phyloP scores from a whole-genome alignment of 2,888 invertebrate genomes.

The Hirtodrosophila duncani region DNA sequence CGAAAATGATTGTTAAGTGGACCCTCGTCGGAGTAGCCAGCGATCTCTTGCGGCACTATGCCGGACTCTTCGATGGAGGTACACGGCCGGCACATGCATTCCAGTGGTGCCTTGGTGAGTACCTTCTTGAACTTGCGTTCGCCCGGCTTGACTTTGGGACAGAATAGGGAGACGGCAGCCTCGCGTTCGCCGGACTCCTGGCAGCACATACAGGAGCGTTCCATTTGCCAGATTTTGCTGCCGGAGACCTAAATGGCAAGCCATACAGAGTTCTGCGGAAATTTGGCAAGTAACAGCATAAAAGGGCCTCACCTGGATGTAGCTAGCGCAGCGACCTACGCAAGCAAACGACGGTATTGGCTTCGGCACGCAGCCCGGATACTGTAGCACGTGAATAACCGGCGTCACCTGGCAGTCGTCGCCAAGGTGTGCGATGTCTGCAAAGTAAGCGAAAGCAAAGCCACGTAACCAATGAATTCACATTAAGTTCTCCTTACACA shows the following conservation, averaged over 20 bases:
- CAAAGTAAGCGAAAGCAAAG: neutral
- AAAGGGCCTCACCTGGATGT: conserved; percentile 91
- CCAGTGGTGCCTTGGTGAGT: conserved; percentile 93
- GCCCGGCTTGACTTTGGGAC: conserved; percentile 92
- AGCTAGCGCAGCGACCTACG: conserved; percentile 93
- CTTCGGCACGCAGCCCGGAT: conserved; percentile 94
- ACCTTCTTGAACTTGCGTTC: conserved; percentile 92
- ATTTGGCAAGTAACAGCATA: neutral
- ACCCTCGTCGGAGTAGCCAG: conserved; percentile 90
- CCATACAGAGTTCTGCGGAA: neutral
- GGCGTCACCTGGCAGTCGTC: conserved; percentile 95
- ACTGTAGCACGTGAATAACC: conserved; percentile 93
- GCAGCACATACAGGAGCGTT: conserved; percentile 96
- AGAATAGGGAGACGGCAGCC: conserved; percentile 91
- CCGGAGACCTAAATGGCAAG: conserved; percentile 86
- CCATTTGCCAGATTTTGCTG: conserved; percentile 97
- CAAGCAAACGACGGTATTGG: conserved; percentile 96
- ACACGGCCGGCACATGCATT: conserved; percentile 96
- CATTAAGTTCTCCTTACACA: conserved; percentile 14
- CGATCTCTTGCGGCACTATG: conserved; percentile 93
- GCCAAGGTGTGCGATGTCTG: conserved; percentile 75
- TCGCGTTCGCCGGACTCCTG: conserved; percentile 95
- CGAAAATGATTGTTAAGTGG: conserved; percentile 89
- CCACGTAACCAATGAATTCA: neutral
- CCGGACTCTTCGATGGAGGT: conserved; percentile 92